Base-by-base conservation (phyloP, 2,888 invertebrate genomes). In the Tuberolachnus salignus region DNA sequence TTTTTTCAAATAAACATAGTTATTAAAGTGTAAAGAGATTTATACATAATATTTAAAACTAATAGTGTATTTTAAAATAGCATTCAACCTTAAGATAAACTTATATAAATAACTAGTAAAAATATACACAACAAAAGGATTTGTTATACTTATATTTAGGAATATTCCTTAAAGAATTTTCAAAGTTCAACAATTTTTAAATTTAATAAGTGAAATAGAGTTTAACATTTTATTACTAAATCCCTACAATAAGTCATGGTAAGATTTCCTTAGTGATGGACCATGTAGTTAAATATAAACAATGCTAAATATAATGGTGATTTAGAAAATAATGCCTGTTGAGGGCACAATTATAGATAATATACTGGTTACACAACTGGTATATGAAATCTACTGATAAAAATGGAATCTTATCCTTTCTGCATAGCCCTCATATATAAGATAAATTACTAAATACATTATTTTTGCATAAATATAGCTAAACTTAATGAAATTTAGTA, bases 1-100 rank as follows among this genome's bases (percentile, higher is more conserved):
- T 34, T 9, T 61, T 72, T 49, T 19, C n/a, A 67, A 70, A 57
- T 23, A 23, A 55, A 70, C 23, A 46, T 26, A 26, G 11, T 13
- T 34, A 42, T 11, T 63, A 63, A 34, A 34, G 13, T 34, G 8
- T n/a, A 59, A 34, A 51, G 10, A 67, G 10, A 67, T 13, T 67
- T n/a, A 34, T 1, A 67, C n/a, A 51, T 23, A 49, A 6, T 19
- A 34, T 11, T 51, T 3, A 34, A 16, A 10, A 51, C 26, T 23
- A 71, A 49, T 64, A 26, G 19, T 44, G 19, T 19, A 63, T 63
- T 13, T 34, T 34, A 59, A 6, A 34, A 34, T 59, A 59, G 14
- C 1, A 34, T n/a, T 23, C 14, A 53, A 69, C 34, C n/a, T 19
- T 26, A 51, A 64, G 11, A 51, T 23, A 34, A 69, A 13, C 13